Conservation (phyloP, 2,113 vertebrate genomes). For the Pygoscelis adeliae region DNA sequence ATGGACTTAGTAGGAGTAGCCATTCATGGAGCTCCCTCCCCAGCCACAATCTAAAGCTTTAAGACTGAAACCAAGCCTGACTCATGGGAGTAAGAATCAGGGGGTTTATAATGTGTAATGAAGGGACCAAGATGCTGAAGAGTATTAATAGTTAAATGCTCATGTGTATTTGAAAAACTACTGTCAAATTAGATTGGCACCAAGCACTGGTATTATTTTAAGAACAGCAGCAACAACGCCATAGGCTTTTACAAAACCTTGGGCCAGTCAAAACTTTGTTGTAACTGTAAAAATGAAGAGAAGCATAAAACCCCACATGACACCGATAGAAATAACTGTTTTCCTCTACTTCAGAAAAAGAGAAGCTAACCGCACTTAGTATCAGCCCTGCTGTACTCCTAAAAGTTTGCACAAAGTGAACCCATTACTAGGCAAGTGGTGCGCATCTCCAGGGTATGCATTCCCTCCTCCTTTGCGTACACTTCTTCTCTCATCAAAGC, state of each 20-base stretch:
- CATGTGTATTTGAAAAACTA: neutral
- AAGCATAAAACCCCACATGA: accelerated
- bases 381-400: accelerated
- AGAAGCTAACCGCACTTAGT: accelerated
- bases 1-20: neutral
- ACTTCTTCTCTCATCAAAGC: neutral
- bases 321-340: accelerated
- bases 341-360: accelerated
- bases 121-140: neutral
- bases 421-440: neutral
- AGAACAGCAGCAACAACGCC: neutral
- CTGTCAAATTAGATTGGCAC: too few relatives aligned
- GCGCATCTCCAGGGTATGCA: neutral
- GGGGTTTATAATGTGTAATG: accelerated
- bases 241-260: neutral
- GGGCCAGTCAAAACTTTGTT: neutral
- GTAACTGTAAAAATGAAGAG: neutral
- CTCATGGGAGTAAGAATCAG: neutral
- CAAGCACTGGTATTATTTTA: neutral
- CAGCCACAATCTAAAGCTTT: neutral
- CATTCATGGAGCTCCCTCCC: neutral
- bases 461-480: neutral
- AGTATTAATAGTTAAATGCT: neutral
- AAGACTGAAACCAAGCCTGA: neutral
- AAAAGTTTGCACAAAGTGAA: neutral